Base-by-base conservation (phyloP, 1,140 invertebrate genomes). In the Drosophila nikananu region DNA sequence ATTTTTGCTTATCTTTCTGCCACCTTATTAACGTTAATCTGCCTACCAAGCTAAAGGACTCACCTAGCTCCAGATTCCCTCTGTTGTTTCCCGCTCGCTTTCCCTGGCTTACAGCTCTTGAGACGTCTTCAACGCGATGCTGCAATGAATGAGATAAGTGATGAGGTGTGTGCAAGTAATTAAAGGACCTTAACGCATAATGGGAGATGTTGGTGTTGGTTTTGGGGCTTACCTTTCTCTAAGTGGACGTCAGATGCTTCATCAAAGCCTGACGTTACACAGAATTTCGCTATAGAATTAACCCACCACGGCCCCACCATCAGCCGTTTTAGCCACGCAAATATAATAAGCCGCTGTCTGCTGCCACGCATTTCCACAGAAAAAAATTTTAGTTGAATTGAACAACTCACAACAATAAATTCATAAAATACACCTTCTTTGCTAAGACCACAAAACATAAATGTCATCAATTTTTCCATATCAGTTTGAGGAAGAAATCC, bases 111-210 rank as follows among this genome's bases (percentile, higher is more conserved):
- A 60, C 9, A 42, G 30, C 35, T 73, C 54, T 52, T 27, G 32
- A 57, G 44, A 66, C 52, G 52, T 39, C 51, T 58, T 77, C 21
- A 57, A 37, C 51, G 65, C 52, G 32, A 30, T 57, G 41, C 84
- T 89, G 81, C 64, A 90, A 90, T 66, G 58, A 63, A 66, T 76
- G 57, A 76, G 78, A 80, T 64, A 84, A 84, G 71, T 70, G 55
- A 76, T 79, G 49, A 77, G 59, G 41, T 64, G 59, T 55, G 49
- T 64, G 71, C 46, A 44, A 44, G 72, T 65, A 79, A 86, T 90
- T 89, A 89, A 70, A 72, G 60, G 62, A 77, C 59, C 66, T 77
- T 51, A 59, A 61, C 49, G 35, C 55, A 57, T 83, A 84, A 80
- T 64, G 60, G 70, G 52, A 77, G 37, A 49, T 39, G 48, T 8